phyloP scores from a whole-genome alignment of 2,797 vertebrate species.

The Aplochiton taeniatus region DNA sequence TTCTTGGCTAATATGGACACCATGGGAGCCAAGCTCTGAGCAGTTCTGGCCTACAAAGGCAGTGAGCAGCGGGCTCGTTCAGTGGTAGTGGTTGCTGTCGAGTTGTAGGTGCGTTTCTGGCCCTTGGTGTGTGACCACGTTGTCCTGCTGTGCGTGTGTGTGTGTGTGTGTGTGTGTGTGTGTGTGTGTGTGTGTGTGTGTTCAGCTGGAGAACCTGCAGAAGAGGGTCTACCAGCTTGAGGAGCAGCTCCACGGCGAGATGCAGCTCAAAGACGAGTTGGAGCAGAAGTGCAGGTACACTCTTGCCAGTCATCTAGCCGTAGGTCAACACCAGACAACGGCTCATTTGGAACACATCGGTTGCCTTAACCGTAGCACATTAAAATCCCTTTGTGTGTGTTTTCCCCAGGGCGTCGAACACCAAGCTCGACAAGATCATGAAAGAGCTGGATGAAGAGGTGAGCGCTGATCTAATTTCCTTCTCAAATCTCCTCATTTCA shows the following conservation, averaged over 20 bases:
- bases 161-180: no score
- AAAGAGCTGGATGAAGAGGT: slow-evolving; percentile 99
- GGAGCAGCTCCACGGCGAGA: slow-evolving; percentile 95
- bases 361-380: background rate
- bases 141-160: background rate
- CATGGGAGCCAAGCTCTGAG: no score
- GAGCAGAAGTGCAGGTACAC: slow-evolving; percentile 96
- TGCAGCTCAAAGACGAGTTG: slow-evolving; percentile 97
- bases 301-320: background rate
- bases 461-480: slow-evolving; percentile 16
- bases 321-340: no score
- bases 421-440: slow-evolving; percentile 94
- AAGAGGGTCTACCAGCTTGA: slow-evolving; percentile 95
- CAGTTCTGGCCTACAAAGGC: no score
- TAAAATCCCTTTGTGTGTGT: slow-evolving; percentile 21
- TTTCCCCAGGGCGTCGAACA: slow-evolving; percentile 83
- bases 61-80: no score
- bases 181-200: slow-evolving; percentile 34
- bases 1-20: no score
- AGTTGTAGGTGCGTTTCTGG: no score
- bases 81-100: no score
- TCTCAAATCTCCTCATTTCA: no score
- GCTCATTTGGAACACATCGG: background rate
- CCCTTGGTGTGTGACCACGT: no score
- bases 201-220: slow-evolving; percentile 94